These are phyloP conservation scores for Gorsachius goisagi DNA, from an alignment of 2,113 vertebrate genomes.

Conservation along the genomic window DNA sequence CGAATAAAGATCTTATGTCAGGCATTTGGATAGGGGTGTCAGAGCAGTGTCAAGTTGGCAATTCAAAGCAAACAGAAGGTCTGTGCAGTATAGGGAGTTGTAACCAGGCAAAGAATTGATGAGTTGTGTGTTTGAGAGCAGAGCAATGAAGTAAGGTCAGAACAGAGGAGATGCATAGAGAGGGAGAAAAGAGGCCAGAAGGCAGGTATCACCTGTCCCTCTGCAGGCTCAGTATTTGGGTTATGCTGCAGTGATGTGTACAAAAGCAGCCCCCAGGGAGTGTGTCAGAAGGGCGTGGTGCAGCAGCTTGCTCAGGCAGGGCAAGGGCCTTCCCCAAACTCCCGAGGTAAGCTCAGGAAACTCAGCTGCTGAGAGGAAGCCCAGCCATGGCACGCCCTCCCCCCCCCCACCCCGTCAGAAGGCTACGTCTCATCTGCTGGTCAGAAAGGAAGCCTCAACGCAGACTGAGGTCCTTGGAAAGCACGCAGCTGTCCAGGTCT, in stretches of 20 bases:
- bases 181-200: background rate
- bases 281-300: too few relatives aligned
- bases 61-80: background rate
- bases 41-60: background rate
- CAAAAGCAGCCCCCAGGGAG: too few relatives aligned
- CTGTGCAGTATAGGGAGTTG: background rate
- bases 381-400: too few relatives aligned
- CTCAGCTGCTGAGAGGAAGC: too few relatives aligned
- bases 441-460: too few relatives aligned
- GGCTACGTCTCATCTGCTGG: too few relatives aligned
- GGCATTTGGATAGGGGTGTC: background rate
- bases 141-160: background rate
- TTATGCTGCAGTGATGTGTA: background rate
- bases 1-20: background rate
- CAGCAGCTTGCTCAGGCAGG: too few relatives aligned
- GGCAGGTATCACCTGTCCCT: background rate
- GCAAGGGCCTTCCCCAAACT: too few relatives aligned
- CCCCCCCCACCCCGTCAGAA: too few relatives aligned
- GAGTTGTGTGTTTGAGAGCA: background rate
- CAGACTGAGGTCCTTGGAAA: too few relatives aligned
- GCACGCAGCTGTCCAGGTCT: too few relatives aligned
- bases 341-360: too few relatives aligned
- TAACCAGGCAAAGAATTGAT: background rate
- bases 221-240: background rate
- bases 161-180: background rate